Percentiles rank a stretch among this genome's conserved stretches.
Conservation (phyloP, 2,888 invertebrate species). For the Electrophaes corylata region DNA sequence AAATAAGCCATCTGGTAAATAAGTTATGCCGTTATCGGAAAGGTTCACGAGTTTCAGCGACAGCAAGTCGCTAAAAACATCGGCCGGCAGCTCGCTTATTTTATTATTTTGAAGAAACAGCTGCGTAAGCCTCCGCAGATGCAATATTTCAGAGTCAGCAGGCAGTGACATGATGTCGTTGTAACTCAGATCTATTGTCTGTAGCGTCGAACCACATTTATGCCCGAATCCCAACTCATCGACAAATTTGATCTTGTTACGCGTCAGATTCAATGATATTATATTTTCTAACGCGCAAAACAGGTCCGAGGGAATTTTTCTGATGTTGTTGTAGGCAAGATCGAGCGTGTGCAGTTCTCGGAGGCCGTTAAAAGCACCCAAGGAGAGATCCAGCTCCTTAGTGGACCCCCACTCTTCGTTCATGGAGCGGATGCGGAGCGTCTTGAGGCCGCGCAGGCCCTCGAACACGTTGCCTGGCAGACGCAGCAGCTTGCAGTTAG, state of each 20-base stretch:
- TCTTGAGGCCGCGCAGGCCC: constrained; percentile 91
- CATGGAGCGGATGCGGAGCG: constrained; percentile 90
- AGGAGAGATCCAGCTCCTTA: constrained; percentile 88
- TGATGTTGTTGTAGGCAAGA: constrained; percentile 91
- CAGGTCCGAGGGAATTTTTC: constrained; percentile 90
- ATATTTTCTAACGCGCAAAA: constrained; percentile 92
- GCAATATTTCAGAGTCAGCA: constrained; percentile 90
- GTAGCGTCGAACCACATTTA: constrained; percentile 87
- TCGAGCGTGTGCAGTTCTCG: constrained; percentile 91
- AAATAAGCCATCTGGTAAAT: constrained; percentile 92
- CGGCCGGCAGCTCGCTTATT: constrained; percentile 89
- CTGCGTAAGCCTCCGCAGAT: constrained; percentile 90
- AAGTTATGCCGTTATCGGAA: constrained; percentile 92
- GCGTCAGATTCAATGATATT: constrained; percentile 92
- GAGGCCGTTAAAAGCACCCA: constrained; percentile 89
- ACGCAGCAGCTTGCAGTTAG: constrained; percentile 91
- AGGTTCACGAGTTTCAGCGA: constrained; percentile 92
- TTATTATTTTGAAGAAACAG: constrained; percentile 93
- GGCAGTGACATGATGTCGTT: constrained; percentile 91
- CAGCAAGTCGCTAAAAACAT: constrained; percentile 91
- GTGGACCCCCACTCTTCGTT: constrained; percentile 91
- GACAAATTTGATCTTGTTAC: constrained; percentile 91
- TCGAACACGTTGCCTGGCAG: constrained; percentile 91
- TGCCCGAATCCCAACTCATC: constrained; percentile 89
- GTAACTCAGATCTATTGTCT: constrained; percentile 91